Percentiles rank a stretch among this genome's conserved stretches.
These are phyloP conservation scores for Thereva nobilitata DNA, from an alignment of 2,888 invertebrate genomes.

Conservation along the genomic window DNA sequence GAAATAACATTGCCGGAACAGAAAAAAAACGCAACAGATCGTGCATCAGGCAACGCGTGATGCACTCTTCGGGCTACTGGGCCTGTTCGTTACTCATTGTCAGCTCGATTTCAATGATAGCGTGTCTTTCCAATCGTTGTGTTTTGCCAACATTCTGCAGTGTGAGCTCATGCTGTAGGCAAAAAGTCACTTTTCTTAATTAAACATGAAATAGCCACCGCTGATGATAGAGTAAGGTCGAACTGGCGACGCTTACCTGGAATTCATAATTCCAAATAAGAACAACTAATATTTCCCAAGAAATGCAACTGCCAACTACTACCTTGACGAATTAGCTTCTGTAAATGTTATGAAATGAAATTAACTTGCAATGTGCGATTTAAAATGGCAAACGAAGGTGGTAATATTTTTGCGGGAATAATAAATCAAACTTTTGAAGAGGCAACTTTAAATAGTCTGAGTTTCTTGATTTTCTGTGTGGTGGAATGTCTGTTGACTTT, in stretches of 20 bases:
- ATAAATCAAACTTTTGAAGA: too few species aligned
- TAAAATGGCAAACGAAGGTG: too few species aligned
- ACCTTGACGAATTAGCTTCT: too few species aligned
- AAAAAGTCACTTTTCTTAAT: constrained; percentile 32
- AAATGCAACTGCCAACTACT: too few species aligned
- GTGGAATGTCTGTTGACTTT: too few species aligned
- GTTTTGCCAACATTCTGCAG: constrained; percentile 6
- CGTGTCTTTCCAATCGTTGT: constrained; percentile 27
- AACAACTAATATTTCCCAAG: too few species aligned
- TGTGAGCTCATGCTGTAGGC: constrained; percentile 3
- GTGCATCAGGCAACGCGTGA: constrained; percentile 18
- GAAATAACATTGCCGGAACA: constrained; percentile 2
- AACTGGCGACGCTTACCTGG: constrained; percentile 13
- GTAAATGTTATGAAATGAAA: too few species aligned
- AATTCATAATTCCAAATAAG: constrained; percentile 5
- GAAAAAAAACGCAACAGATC: constrained; percentile 20
- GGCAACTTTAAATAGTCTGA: too few species aligned
- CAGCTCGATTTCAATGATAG: constrained; percentile 19
- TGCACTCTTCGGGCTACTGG: background rate
- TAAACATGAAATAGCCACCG: constrained; percentile 16
- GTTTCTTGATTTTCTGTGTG: too few species aligned
- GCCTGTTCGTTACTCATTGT: background rate
- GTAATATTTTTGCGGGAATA: too few species aligned
- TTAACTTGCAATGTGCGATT: too few species aligned
- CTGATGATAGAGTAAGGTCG: constrained; percentile 7